Conservation (phyloP, 92 coral and sea anemone species). For the Phymanthus crucifer region DNA sequence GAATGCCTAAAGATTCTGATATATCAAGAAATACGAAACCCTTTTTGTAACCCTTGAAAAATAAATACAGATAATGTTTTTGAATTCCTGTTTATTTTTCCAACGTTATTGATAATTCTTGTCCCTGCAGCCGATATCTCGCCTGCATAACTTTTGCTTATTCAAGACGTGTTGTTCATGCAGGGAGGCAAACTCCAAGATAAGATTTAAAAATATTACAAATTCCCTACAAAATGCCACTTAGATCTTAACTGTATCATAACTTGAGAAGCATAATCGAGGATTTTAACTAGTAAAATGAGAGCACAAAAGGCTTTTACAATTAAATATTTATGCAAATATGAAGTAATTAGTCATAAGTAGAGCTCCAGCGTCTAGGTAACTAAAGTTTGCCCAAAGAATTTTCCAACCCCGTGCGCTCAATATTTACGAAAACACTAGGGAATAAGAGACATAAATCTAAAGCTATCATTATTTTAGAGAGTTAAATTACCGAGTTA, state of each 20-base stretch:
- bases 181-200: neutral
- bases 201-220: neutral
- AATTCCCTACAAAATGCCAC: neutral
- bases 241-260: neutral
- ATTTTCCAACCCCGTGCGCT: neutral
- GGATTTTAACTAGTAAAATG: neutral
- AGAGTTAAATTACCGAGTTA: neutral
- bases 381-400: constrained; percentile 6
- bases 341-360: constrained; percentile 20
- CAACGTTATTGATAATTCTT: neutral
- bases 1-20: neutral
- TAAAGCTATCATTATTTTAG: constrained; percentile 4
- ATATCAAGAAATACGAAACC: neutral
- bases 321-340: constrained; percentile 31
- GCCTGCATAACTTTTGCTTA: neutral
- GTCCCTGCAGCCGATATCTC: neutral
- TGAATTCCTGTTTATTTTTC: neutral
- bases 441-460: neutral
- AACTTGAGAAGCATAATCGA: neutral
- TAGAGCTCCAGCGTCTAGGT: constrained; percentile 25
- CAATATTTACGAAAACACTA: neutral
- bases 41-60: neutral
- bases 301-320: neutral
- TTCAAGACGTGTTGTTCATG: neutral
- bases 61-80: neutral